Conservation (phyloP, 2,113 vertebrate species). For the Hiodon tergisus region DNA sequence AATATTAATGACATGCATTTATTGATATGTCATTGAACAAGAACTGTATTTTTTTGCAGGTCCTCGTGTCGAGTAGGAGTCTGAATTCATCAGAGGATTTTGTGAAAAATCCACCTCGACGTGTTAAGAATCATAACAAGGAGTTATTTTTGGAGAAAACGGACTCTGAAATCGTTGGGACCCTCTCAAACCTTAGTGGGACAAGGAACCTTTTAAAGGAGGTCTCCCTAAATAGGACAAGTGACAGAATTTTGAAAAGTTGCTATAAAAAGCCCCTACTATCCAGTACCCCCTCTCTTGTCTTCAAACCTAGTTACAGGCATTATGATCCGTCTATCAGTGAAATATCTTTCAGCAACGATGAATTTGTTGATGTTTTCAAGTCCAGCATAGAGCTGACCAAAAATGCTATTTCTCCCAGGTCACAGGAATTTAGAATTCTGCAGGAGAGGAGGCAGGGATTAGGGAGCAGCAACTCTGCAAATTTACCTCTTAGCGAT, state of each 20-base stretch:
- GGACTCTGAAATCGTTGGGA: not conserved
- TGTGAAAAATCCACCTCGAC: not conserved
- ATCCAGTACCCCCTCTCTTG: constrained; percentile 36
- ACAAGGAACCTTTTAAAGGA: constrained; percentile 2
- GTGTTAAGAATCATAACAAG: not conserved
- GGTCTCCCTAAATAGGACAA: constrained; percentile 25
- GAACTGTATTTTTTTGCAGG: constrained; percentile 7
- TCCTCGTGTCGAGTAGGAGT: constrained; percentile 2
- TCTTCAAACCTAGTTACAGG: not conserved
- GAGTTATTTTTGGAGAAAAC: not conserved
- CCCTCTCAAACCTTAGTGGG: not conserved
- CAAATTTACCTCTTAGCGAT: too few species aligned
- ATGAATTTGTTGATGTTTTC: constrained; percentile 20
- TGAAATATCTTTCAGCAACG: constrained; percentile 38
- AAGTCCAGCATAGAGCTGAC: not conserved
- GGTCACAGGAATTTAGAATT: not conserved
- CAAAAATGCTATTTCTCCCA: not conserved
- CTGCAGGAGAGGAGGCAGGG: not conserved
- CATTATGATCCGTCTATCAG: constrained; percentile 32
- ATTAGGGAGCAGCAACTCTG: not conserved
- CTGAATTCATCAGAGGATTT: constrained; percentile 57
- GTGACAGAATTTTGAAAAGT: constrained; percentile 9
- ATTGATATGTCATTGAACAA: not conserved
- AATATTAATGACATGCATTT: not conserved
- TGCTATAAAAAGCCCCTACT: constrained; percentile 31